Evolutionary conservation across 1,140 invertebrate genomes (phyloP).

Genomic region (Tyrophagus putrescentiae): DNA sequence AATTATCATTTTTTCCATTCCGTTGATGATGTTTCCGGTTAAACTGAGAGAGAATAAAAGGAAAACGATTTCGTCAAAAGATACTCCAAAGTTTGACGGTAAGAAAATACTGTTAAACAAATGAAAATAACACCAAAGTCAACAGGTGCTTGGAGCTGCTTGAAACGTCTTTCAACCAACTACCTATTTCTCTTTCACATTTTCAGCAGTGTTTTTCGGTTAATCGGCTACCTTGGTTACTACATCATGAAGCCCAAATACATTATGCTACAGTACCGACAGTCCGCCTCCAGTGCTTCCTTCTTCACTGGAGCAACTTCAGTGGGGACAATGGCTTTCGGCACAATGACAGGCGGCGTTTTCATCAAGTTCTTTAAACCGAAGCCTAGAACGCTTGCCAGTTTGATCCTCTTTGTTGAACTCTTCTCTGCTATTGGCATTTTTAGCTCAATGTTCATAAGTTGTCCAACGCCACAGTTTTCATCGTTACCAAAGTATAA

Average conservation of each 20-base stretch:
- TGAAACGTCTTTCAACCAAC: constrained; percentile 40
- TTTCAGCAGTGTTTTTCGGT: constrained; percentile 49
- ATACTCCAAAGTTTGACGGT: neutral
- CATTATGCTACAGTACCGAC: constrained; percentile 54
- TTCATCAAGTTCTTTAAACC: constrained; percentile 23
- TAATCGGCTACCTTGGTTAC: constrained; percentile 54
- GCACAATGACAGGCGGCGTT: constrained; percentile 25
- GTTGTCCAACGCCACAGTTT: constrained; percentile 38
- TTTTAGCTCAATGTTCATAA: constrained; percentile 49
- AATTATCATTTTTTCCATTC: constrained; percentile 26
- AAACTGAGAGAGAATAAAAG: constrained; percentile 16
- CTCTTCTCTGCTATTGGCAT: constrained; percentile 47
- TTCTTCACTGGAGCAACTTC: constrained; percentile 44
- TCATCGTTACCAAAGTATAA: neutral
- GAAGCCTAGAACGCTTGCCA: constrained; percentile 14
- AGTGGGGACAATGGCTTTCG: constrained; percentile 30
- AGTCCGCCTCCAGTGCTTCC: constrained; percentile 50
- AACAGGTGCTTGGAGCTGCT: constrained; percentile 34
- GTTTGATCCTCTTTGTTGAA: constrained; percentile 35
- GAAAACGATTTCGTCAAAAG: no score
- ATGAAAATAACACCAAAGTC: constrained; percentile 14
- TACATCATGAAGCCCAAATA: constrained; percentile 61
- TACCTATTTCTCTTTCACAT: constrained; percentile 51
- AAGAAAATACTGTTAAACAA: no score
- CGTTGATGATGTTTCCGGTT: constrained; percentile 28